Evolutionary conservation across 2,797 vertebrate species (phyloP), one percentile per base, ranked within the genome.

Genomic region (Lepus oiostolus): DNA sequence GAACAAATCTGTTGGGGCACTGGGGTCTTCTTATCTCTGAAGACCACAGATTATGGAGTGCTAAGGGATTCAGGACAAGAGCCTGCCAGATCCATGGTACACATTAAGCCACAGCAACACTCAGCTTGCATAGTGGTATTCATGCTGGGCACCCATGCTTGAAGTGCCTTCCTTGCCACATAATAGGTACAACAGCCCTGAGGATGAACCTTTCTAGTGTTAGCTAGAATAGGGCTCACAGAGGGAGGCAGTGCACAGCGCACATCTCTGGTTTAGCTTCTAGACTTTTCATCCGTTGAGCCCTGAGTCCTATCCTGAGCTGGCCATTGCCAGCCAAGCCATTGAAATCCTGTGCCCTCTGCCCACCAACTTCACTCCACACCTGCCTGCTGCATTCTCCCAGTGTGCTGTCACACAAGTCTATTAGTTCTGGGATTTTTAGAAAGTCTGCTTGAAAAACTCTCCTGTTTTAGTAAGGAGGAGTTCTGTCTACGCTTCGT

Each of bases 401-500:
- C 9, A 7, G 60, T 50, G 63, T 68, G 58, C 4, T 35, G 7
- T 60, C 10, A 82, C 4, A 16, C 5, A 74, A 58, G 12, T 58
- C n/a, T 81, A 87, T 77, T 63, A 93, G 22, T 60, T 70, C 76
- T 65, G 60, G 52, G 54, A 30, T 14, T 77, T 74, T 85, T 82
- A 72, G 38, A 4, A 70, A 5, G 13, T 62, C 52, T 1, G 2
- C 4, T 60, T 79, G 11, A 35, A 90, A n/a, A 35, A 14, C 1
- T 67, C 62, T 58, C 13, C 28, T 13, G 72, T 76, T 85, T 60
- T 72, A 67, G 5, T 17, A 42, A 70, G 24, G 8, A 85, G 0
- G 13, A n/a, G 5, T 32, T 72, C 52, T 81, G 38, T 30, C 32
- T n/a, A 68, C 22, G 5, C 38, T 92, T 92, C 84, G n/a, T 50